Evolutionary conservation across 2,888 invertebrate genomes (phyloP).

Genomic region (Doris montereyensis): DNA sequence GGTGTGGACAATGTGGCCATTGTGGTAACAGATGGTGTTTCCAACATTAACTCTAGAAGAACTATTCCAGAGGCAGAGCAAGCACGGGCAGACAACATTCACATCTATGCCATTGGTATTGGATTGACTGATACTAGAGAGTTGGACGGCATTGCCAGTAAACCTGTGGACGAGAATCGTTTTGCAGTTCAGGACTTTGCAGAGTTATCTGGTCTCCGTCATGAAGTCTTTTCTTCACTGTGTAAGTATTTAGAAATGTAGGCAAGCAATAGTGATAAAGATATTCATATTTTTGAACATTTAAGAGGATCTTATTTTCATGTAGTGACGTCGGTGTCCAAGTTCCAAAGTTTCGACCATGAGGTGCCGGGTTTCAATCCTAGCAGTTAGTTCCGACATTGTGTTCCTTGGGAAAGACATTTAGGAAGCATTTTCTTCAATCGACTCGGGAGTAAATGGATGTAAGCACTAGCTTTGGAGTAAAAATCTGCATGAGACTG

Average conservation of each 20-base stretch:
- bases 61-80: constrained; percentile 59
- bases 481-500: no score
- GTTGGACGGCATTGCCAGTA: constrained; percentile 61
- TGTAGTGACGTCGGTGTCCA: no score
- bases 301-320: background rate
- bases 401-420: background rate
- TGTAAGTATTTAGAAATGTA: constrained; percentile 40
- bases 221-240: constrained; percentile 47
- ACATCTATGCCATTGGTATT: constrained; percentile 59
- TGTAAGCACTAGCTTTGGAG: no score
- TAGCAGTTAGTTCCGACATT: no score
- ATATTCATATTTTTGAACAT: no score
- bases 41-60: constrained; percentile 62
- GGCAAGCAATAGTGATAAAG: no score
- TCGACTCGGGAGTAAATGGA: no score
- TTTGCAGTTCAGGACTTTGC: constrained; percentile 58
- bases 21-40: constrained; percentile 67
- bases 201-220: constrained; percentile 52
- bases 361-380: no score
- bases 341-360: no score
- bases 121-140: constrained; percentile 59
- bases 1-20: constrained; percentile 60
- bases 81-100: constrained; percentile 52
- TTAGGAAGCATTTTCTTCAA: background rate
- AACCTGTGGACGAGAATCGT: constrained; percentile 53